phyloP scores from a whole-genome alignment of 2,113 vertebrate species.

The Cyphomyrus plagiostoma region DNA sequence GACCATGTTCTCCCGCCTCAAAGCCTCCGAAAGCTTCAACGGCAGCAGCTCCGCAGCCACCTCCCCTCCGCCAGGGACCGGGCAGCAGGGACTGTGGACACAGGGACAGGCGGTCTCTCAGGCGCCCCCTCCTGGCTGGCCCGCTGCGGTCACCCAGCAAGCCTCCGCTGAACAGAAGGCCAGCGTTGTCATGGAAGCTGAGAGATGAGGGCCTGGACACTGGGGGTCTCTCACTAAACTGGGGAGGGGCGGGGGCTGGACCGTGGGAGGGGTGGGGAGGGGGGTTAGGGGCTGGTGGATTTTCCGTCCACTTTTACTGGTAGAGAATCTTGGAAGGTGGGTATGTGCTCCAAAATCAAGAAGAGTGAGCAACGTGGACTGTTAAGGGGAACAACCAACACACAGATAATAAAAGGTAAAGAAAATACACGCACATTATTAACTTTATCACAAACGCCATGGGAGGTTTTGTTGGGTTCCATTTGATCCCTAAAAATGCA shows the following conservation, averaged over 20 bases:
- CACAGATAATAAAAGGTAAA: conserved; percentile 50
- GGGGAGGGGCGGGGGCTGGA: not conserved
- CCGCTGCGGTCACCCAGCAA: conserved; percentile 69
- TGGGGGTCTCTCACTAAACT: conserved; percentile 11
- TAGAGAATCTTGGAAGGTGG: conserved; percentile 34
- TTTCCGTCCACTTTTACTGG: conserved; percentile 38
- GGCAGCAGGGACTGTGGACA: conserved; percentile 78
- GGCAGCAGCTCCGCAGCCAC: conserved; percentile 75
- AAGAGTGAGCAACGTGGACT: conserved; percentile 57
- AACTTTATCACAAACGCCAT: conserved; percentile 53
- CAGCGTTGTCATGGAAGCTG: conserved; percentile 88
- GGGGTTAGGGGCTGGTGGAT: conserved; percentile 7
- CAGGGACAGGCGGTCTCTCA: conserved; percentile 67
- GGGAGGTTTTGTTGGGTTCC: conserved; percentile 51
- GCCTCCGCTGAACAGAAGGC: conserved; percentile 78
- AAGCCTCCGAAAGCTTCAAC: conserved; percentile 84
- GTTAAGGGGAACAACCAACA: conserved; percentile 57
- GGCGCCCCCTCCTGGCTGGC: conserved; percentile 68
- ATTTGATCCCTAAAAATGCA: conserved; percentile 48
- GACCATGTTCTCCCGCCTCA: conserved; percentile 95
- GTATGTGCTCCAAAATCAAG: conserved; percentile 54
- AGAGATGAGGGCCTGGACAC: conserved; percentile 78
- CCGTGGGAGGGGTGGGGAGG: not conserved
- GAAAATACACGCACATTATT: conserved; percentile 51
- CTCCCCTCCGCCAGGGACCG: conserved; percentile 73